Evolutionary conservation across 2,797 vertebrate genomes (phyloP).

Genomic region (Sebastes nivosus): DNA sequence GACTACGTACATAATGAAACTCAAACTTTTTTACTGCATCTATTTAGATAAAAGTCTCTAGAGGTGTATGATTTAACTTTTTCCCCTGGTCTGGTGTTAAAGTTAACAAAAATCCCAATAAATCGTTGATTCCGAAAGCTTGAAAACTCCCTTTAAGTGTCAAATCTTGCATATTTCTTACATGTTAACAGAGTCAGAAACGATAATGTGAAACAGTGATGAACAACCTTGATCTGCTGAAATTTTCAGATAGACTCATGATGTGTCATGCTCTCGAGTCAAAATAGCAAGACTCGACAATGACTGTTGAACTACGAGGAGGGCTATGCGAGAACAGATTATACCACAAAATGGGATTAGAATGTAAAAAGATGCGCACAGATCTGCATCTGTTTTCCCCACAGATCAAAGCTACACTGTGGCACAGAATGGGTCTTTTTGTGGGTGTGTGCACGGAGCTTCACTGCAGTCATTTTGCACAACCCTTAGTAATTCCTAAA

Average conservation of each 20-base stretch:
- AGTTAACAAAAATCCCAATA: too few relatives aligned
- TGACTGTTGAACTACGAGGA: conserved; percentile 34
- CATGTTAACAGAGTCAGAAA: conserved; percentile 27
- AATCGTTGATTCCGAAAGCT: conserved; percentile 2
- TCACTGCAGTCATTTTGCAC: conserved; percentile 60
- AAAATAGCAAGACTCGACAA: conserved; percentile 34
- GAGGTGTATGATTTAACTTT: too few relatives aligned
- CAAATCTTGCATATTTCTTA: background rate
- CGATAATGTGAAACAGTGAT: conserved; percentile 19
- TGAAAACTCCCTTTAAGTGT: background rate
- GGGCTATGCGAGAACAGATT: conserved; percentile 41
- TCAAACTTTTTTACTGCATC: too few relatives aligned
- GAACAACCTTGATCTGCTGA: conserved; percentile 22
- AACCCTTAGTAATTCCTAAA: conserved; percentile 62
- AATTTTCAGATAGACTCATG: conserved; percentile 13
- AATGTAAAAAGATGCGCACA: conserved; percentile 26
- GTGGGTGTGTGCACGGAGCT: conserved; percentile 34
- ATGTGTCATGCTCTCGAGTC: conserved; percentile 28
- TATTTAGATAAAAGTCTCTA: too few relatives aligned
- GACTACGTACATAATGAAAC: too few relatives aligned
- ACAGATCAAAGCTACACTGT: conserved; percentile 48
- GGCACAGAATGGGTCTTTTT: conserved; percentile 48
- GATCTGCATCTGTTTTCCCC: conserved; percentile 52
- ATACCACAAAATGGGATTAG: conserved; percentile 53
- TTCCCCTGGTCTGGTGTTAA: too few relatives aligned